These are phyloP conservation scores for Halictus rubicundus DNA, from an alignment of 1,140 invertebrate species.

Conservation along the genomic window DNA sequence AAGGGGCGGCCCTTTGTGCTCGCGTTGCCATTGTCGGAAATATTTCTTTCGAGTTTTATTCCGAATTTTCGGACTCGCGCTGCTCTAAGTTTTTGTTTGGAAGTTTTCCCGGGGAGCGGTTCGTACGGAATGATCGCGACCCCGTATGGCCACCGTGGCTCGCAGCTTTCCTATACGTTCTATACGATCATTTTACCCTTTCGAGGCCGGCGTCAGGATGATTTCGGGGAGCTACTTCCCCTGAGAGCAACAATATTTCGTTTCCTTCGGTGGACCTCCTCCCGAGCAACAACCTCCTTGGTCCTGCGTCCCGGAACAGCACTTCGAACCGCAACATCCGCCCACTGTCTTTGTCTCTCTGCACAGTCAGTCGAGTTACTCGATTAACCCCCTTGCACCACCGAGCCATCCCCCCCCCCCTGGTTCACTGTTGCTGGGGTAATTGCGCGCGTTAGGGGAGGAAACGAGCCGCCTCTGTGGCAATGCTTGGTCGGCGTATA, in stretches of 20 bases:
- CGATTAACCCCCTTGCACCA: slow-evolving; percentile 27
- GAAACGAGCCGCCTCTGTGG: no score
- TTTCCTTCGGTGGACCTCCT: slow-evolving; percentile 31
- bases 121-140: background rate
- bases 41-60: no score
- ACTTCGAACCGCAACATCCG: slow-evolving; percentile 67
- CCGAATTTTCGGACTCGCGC: no score
- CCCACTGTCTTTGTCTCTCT: slow-evolving; percentile 59
- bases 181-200: slow-evolving; percentile 35
- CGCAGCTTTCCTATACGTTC: background rate
- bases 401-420: background rate
- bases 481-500: no score
- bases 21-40: no score
- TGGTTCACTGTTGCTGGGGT: background rate
- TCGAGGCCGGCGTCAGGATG: background rate
- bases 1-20: no score
- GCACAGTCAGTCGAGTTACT: slow-evolving; percentile 57
- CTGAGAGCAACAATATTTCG: slow-evolving; percentile 59
- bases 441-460: background rate
- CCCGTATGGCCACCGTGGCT: slow-evolving; percentile 55
- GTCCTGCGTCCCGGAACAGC: slow-evolving; percentile 61
- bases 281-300: slow-evolving; percentile 61
- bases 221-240: slow-evolving; percentile 39
- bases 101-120: background rate
- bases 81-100: background rate